phyloP scores from a whole-genome alignment of 2,888 invertebrate genomes.

The Rhingia rostrata region DNA sequence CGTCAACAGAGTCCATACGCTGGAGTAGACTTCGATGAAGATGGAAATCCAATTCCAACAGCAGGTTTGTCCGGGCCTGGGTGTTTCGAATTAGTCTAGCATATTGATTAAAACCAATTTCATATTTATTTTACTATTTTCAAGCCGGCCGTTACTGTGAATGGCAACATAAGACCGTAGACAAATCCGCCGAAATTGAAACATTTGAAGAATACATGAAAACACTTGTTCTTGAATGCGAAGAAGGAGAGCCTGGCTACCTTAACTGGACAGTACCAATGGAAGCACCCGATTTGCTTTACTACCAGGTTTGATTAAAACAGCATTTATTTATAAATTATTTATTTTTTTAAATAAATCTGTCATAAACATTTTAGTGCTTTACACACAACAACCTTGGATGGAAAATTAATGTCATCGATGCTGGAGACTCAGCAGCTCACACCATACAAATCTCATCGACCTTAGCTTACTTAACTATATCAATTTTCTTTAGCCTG shows the following conservation, averaged over 20 bases:
- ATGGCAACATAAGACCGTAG: conserved; percentile 91
- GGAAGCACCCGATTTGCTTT: conserved; percentile 92
- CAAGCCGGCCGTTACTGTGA: conserved; percentile 93
- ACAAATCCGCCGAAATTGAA: conserved; percentile 88
- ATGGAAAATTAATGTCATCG: conserved; percentile 95
- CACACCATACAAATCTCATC: conserved; percentile 53
- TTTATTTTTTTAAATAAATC: not conserved
- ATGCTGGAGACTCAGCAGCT: conserved; percentile 83
- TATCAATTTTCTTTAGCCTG: conserved; percentile 80
- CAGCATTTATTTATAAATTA: not conserved
- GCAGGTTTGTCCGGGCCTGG: conserved; percentile 84
- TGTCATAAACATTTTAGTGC: conserved; percentile 86
- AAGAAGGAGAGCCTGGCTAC: conserved; percentile 89
- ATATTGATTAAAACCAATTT: not conserved
- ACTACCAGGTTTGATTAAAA: conserved; percentile 90
- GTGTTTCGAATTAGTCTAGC: not conserved
- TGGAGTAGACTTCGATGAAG: conserved; percentile 89
- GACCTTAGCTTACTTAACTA: conserved; percentile 75
- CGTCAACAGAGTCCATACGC: conserved; percentile 90
- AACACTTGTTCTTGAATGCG: conserved; percentile 90
- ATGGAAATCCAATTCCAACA: conserved; percentile 91
- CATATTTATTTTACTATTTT: not conserved
- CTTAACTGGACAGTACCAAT: conserved; percentile 93
- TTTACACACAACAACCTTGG: conserved; percentile 96
- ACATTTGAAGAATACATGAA: conserved; percentile 91